Conservation (phyloP, 2,888 invertebrate genomes). For the Watsonalla binaria region DNA sequence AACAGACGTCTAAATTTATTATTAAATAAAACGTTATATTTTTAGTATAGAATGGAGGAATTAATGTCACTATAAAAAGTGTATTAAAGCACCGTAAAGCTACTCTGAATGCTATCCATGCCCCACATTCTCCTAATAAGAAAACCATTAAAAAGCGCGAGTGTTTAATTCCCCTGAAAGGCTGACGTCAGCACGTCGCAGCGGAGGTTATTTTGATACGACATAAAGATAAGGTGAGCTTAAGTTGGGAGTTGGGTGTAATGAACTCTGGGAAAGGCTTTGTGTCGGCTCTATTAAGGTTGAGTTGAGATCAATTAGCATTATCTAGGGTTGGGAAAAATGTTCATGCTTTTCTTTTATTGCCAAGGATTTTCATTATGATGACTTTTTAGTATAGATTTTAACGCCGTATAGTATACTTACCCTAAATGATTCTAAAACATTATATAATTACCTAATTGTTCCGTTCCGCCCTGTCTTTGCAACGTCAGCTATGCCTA, state of each 20-base stretch:
- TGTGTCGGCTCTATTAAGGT: neutral
- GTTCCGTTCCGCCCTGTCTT: too few species aligned
- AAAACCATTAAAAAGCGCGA: neutral
- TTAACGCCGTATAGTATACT: too few species aligned
- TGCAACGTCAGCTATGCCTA: too few species aligned
- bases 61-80: too few species aligned
- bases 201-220: conserved; percentile 26
- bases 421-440: neutral
- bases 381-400: too few species aligned
- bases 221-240: conserved; percentile 39
- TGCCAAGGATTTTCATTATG: too few species aligned
- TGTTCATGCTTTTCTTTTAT: neutral
- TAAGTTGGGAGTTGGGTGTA: conserved; percentile 20
- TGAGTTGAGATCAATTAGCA: neutral
- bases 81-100: too few species aligned
- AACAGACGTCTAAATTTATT: too few species aligned
- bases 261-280: conserved; percentile 10
- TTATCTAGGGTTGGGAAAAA: neutral
- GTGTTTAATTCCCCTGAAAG: conserved; percentile 8
- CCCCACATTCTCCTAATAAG: neutral
- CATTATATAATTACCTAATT: too few species aligned
- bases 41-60: too few species aligned
- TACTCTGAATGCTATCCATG: neutral
- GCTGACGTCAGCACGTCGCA: conserved; percentile 29
- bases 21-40: too few species aligned